Evolutionary conservation across 2,113 vertebrate genomes (phyloP).

Genomic region (Cephalopholis sonnerati): DNA sequence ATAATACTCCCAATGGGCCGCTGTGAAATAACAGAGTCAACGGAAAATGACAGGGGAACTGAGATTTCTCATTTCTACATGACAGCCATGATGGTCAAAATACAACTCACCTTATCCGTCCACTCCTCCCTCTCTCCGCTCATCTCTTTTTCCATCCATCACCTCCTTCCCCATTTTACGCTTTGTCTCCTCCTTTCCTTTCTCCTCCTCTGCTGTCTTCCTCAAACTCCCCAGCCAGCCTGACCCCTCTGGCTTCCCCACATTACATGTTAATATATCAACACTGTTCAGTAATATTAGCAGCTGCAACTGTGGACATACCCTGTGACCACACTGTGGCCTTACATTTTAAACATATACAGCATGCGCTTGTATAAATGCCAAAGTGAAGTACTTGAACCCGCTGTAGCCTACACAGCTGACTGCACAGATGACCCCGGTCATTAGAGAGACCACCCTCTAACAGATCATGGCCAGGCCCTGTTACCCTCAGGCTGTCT

Average conservation of each 20-base stretch:
- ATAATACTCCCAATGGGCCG: constrained; percentile 46
- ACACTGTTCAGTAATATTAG: constrained; percentile 14
- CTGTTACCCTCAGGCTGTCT: constrained; percentile 1
- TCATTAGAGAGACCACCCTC: not conserved
- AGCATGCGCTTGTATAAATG: not conserved
- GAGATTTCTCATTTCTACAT: constrained; percentile 53
- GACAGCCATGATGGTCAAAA: constrained; percentile 67
- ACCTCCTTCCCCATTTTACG: constrained; percentile 27
- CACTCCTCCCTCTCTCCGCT: constrained; percentile 37
- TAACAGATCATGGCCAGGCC: not conserved
- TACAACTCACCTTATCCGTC: constrained; percentile 42
- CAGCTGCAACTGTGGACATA: not conserved
- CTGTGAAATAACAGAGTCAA: constrained; percentile 66
- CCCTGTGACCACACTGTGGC: not conserved
- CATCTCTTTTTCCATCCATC: constrained; percentile 64
- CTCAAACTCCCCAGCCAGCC: not conserved
- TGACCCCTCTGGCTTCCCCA: constrained; percentile 9
- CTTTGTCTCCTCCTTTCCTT: not conserved
- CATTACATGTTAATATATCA: constrained; percentile 21
- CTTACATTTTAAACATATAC: not conserved
- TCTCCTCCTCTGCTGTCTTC: constrained; percentile 6
- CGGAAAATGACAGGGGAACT: constrained; percentile 65
- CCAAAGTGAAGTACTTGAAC: not conserved
- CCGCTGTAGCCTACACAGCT: not conserved
- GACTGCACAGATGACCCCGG: not conserved